Evolutionary conservation across 2,113 vertebrate species (phyloP).

Genomic region (Microtus ochrogaster): DNA sequence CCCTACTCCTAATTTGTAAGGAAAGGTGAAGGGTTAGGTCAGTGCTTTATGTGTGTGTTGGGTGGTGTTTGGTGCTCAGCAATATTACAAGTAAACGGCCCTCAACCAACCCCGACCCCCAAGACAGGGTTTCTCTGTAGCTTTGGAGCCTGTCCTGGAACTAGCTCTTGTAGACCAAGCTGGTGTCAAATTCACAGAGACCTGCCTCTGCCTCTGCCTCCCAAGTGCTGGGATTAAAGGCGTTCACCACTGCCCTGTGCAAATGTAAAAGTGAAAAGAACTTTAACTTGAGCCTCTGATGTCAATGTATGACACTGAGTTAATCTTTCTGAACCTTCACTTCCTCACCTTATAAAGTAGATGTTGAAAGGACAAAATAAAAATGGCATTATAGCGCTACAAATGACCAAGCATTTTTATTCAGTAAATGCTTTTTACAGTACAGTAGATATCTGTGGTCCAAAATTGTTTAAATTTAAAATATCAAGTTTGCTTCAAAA

Average conservation of each 20-base stretch:
- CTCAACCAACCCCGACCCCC: too few relatives aligned
- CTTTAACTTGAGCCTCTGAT: not conserved
- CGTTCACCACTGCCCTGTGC: too few relatives aligned
- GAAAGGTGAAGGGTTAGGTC: not conserved
- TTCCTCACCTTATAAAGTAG: not conserved
- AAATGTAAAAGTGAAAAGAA: not conserved
- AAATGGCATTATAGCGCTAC: not conserved
- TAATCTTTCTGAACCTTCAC: not conserved
- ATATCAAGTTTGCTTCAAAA: not conserved
- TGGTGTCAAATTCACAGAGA: too few relatives aligned
- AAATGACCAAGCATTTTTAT: not conserved
- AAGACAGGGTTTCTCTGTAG: too few relatives aligned
- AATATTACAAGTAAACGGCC: not conserved
- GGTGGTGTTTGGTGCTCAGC: not conserved
- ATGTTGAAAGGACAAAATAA: not conserved
- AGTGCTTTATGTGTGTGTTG: not conserved
- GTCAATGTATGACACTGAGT: not conserved
- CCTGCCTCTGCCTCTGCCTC: too few relatives aligned
- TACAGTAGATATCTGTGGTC: not conserved
- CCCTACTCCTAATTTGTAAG: not conserved
- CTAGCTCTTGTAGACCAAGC: too few relatives aligned
- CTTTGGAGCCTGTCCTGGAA: too few relatives aligned
- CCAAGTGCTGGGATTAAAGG: too few relatives aligned
- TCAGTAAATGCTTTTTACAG: not conserved
- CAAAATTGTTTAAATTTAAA: not conserved